Evolutionary conservation across 2,113 vertebrate genomes (phyloP).

Genomic region (Carassius auratus): DNA sequence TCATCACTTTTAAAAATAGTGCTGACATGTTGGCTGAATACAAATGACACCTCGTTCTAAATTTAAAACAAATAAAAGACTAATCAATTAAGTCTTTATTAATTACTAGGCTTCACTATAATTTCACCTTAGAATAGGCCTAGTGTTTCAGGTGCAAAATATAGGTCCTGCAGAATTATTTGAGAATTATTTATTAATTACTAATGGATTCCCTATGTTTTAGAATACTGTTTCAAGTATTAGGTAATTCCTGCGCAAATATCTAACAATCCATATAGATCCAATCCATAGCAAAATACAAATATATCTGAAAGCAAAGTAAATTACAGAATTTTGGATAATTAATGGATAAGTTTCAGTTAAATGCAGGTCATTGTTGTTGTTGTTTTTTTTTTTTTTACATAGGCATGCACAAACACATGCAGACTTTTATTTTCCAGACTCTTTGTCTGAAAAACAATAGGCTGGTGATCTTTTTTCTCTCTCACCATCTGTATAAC

Average conservation of each 20-base stretch:
- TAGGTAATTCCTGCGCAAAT: no score
- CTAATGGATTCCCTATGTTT: no score
- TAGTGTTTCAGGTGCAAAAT: no score
- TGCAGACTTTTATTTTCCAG: no score
- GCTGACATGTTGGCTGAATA: not conserved
- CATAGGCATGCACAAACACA: not conserved
- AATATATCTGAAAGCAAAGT: not conserved
- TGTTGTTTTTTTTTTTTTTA: not conserved
- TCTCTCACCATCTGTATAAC: not conserved
- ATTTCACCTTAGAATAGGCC: no score
- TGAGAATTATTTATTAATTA: no score
- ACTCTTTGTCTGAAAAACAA: not conserved
- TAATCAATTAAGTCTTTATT: not conserved
- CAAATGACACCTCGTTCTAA: not conserved
- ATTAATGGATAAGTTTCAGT: not conserved
- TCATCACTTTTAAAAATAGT: conserved; percentile 3
- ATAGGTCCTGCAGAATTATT: no score
- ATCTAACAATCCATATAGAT: not conserved
- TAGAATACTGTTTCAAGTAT: no score
- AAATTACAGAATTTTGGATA: no score
- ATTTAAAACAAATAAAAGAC: not conserved
- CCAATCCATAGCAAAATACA: not conserved
- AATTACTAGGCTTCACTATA: no score
- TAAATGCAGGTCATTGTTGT: not conserved
- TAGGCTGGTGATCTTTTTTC: not conserved